Evolutionary conservation across 1,140 invertebrate genomes (phyloP).

Genomic region (Linepithema humile): DNA sequence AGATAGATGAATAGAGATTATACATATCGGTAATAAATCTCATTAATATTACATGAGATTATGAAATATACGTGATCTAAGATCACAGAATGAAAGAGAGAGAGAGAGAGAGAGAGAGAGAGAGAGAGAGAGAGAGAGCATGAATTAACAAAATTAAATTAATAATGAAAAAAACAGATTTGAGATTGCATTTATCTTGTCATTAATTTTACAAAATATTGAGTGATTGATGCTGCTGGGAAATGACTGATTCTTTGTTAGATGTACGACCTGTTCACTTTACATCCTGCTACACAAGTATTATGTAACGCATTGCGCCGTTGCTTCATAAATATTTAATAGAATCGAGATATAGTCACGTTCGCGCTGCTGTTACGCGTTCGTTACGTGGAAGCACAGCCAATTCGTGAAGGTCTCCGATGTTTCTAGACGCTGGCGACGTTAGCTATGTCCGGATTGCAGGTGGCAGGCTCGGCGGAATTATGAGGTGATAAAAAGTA

Average conservation of each 20-base stretch:
- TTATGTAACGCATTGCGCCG: conserved; percentile 35
- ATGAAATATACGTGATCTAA: conserved; percentile 11
- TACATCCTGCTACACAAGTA: conserved; percentile 33
- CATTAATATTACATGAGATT: background rate
- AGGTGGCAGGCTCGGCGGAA: conserved; percentile 33
- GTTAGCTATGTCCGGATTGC: conserved; percentile 41
- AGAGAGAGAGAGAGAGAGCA: no score
- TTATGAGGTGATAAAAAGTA: conserved; percentile 57
- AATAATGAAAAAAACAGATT: background rate
- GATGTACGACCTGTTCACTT: conserved; percentile 7
- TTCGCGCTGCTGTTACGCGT: conserved; percentile 8
- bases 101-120: no score
- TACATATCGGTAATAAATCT: no score
- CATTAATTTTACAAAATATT: background rate
- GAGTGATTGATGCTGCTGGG: background rate
- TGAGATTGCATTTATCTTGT: background rate
- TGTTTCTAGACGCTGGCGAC: conserved; percentile 28
- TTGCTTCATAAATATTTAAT: conserved; percentile 51
- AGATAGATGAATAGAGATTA: background rate
- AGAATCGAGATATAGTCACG: conserved; percentile 40
- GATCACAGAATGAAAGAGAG: no score
- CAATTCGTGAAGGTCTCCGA: conserved; percentile 34
- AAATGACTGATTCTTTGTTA: conserved; percentile 6
- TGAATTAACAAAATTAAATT: background rate
- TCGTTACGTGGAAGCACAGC: conserved; percentile 17